A percentile compares a stretch with the other conserved stretches of the same genome.
Evolutionary conservation across 2,797 vertebrate genomes (phyloP).

Genomic region (Gadopsis bispinosus): DNA sequence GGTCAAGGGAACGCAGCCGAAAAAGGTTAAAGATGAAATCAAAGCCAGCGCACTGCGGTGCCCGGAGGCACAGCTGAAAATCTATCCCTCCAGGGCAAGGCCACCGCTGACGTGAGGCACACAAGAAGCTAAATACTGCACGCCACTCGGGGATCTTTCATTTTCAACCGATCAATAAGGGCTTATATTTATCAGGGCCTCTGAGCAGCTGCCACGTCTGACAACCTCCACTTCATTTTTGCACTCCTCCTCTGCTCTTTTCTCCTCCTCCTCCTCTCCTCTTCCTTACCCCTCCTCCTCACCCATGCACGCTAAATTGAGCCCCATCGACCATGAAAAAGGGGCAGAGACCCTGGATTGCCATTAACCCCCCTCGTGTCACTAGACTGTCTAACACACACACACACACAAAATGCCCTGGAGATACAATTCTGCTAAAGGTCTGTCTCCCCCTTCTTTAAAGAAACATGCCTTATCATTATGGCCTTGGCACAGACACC

Average conservation of each 20-base stretch:
- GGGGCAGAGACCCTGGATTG: constrained; percentile 79
- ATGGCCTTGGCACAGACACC: constrained; percentile 91
- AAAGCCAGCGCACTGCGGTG: constrained; percentile 85
- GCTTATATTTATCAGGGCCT: constrained; percentile 99
- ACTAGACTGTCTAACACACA: constrained; percentile 58
- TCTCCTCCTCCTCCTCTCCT: constrained; percentile 67
- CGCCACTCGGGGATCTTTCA: constrained; percentile 97
- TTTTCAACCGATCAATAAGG: constrained; percentile 99
- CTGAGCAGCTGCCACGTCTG: constrained; percentile 99
- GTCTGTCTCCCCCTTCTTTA: constrained; percentile 86
- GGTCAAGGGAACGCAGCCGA: constrained; percentile 95
- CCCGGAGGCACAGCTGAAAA: constrained; percentile 91
- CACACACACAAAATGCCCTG: constrained; percentile 76
- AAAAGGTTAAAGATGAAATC: constrained; percentile 99
- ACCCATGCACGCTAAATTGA: constrained; percentile 86
- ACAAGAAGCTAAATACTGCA: constrained; percentile 99
- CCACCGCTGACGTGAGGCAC: constrained; percentile 93
- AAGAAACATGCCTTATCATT: constrained; percentile 93
- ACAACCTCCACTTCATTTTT: constrained; percentile 98
- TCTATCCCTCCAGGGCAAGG: constrained; percentile 95
- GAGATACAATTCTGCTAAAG: constrained; percentile 94
- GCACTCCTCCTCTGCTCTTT: constrained; percentile 84
- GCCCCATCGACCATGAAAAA: constrained; percentile 88
- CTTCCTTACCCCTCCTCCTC: constrained; percentile 71
- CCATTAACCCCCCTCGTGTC: constrained; percentile 79